A percentile compares a stretch with the other conserved stretches of the same genome.
Evolutionary conservation across 2,797 vertebrate species (phyloP).

Genomic region (Loriculus beryllinus): DNA sequence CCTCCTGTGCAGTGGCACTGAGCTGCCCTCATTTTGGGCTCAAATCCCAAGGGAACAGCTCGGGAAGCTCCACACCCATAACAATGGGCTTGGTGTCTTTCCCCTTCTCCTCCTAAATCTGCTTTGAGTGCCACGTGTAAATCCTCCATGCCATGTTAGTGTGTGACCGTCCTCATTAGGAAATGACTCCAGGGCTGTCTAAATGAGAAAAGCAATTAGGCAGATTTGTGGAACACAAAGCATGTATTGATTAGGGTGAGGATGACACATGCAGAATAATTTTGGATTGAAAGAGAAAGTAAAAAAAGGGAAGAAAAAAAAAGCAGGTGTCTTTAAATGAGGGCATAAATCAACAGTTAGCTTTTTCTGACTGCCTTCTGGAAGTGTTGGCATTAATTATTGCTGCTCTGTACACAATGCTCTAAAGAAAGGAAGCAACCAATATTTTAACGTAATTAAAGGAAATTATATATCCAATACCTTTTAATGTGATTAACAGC

Average conservation of each 20-base stretch:
- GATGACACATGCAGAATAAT: constrained; percentile 45
- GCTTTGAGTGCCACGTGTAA: not conserved
- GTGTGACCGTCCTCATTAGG: constrained; percentile 48
- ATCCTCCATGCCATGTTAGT: constrained; percentile 25
- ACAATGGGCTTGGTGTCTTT: not conserved
- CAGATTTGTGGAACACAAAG: constrained; percentile 66
- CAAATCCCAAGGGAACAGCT: not conserved
- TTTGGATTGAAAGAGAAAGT: constrained; percentile 27
- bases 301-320: constrained; percentile 8
- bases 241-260: constrained; percentile 60
- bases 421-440: constrained; percentile 58
- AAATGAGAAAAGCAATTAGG: constrained; percentile 72
- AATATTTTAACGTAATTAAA: constrained; percentile 63
- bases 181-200: constrained; percentile 61
- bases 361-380: not conserved
- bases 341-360: not conserved
- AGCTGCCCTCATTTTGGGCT: not conserved
- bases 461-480: constrained; percentile 67
- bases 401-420: not conserved
- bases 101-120: not conserved
- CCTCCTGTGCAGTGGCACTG: rapidly evolving
- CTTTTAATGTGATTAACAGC: constrained; percentile 70
- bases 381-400: constrained; percentile 5
- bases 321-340: not conserved
- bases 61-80: not conserved